Evolutionary conservation across 2,888 invertebrate species (phyloP).

Genomic region (Alcis repandata): DNA sequence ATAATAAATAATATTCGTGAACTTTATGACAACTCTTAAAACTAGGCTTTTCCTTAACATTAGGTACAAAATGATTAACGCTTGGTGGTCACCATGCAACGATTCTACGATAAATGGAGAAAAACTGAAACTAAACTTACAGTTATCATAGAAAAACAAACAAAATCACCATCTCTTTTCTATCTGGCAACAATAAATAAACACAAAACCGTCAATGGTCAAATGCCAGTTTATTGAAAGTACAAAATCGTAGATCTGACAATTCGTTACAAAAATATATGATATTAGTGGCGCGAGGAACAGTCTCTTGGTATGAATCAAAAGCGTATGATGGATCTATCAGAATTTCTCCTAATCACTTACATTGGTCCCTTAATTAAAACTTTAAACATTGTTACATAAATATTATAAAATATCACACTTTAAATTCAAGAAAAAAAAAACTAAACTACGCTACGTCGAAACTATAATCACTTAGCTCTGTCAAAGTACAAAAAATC

Average conservation of each 20-base stretch:
- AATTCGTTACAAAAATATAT: constrained; percentile 68
- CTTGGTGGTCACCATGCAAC: constrained; percentile 80
- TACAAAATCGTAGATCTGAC: constrained; percentile 75
- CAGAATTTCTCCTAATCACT: constrained; percentile 85
- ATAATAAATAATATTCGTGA: constrained; percentile 86
- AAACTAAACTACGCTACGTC: constrained; percentile 81
- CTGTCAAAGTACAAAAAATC: constrained; percentile 84
- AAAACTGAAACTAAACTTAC: constrained; percentile 76
- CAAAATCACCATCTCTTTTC: constrained; percentile 73
- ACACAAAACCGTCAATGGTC: constrained; percentile 75
- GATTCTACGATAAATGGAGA: constrained; percentile 74
- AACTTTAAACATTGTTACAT: constrained; percentile 85
- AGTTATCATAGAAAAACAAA: constrained; percentile 57
- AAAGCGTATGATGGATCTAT: constrained; percentile 74
- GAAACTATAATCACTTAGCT: constrained; percentile 81
- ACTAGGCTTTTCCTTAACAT: constrained; percentile 77
- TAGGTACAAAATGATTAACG: constrained; percentile 85
- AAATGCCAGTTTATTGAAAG: constrained; percentile 75
- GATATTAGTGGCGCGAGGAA: constrained; percentile 68
- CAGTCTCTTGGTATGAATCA: constrained; percentile 77
- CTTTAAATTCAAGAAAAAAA: constrained; percentile 84
- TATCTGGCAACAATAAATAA: constrained; percentile 66
- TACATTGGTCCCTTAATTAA: constrained; percentile 86
- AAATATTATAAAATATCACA: constrained; percentile 87
- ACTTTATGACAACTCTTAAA: constrained; percentile 83